Base-by-base conservation (phyloP, 1,140 invertebrate species). In the Drosophila lowei region DNA sequence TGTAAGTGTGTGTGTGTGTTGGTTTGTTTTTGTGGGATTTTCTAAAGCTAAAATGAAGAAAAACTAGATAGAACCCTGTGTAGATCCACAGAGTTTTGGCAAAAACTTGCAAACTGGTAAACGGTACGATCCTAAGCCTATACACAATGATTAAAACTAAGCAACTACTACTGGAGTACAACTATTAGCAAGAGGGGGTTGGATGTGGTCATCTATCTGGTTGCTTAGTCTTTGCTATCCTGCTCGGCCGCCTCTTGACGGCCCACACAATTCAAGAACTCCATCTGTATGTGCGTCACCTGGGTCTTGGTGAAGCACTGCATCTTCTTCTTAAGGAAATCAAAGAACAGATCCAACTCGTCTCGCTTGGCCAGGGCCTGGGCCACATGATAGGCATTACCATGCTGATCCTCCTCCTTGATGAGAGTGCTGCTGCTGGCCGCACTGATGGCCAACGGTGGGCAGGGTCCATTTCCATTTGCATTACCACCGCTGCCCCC, bases 151-250 rank as follows among this genome's bases (percentile, higher is more conserved):
- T 55, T 54, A 58, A 68, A 67, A 49, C 66, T 70, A 70, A 48
- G 50, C 66, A 68, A 49, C 64, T 68, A 57, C 25, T 46, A 38
- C 34, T 38, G 34, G 34, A 38, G 9, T 38, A 38, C 34, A 4
- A 38, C 34, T 38, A 38, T 38, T 13, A 38, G 30, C 30, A 34
- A 34, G 30, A 34, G 9, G 30, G 60, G 48, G 16, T 5, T 43
- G 38, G n/a, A 16, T 18, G 15, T 1, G 8, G 38, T 34, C 65
- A 38, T 38, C 34, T 34, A 34, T 34, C 11, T 38, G 8, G 34
- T 38, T 38, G 34, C 34, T 38, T 92, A 96, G 97, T 92, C 94
- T 95, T 1, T 97, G 97, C 84, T 97, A 94, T 93, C 92, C 97
- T 60, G 93, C 94, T 79, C 94, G 96, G 65, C 77, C 30, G 73